phyloP scores from a whole-genome alignment of 2,888 invertebrate genomes.

The Xestia rhomboidea region DNA sequence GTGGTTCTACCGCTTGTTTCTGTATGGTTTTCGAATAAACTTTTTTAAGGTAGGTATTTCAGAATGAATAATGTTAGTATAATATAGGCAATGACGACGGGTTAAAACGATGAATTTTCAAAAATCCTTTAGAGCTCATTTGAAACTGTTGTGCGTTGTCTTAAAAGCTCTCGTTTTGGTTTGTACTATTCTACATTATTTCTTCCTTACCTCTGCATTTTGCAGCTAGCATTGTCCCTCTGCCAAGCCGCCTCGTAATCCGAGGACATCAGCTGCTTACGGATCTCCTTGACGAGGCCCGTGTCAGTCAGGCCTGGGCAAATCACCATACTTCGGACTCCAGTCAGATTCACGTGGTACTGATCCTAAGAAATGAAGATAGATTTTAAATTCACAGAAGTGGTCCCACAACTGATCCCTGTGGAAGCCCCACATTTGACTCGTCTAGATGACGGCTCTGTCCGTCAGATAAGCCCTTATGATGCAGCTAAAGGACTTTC shows the following conservation, averaged over 20 bases:
- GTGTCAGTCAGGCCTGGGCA: constrained; percentile 93
- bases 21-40: not conserved
- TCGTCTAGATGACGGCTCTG: not conserved
- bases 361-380: constrained; percentile 89
- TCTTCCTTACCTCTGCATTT: constrained; percentile 91
- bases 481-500: not conserved
- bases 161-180: not conserved
- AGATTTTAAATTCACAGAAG: not conserved
- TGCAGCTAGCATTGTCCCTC: constrained; percentile 91
- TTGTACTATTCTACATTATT: not conserved
- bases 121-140: not conserved
- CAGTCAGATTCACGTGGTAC: constrained; percentile 93
- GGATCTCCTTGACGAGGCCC: constrained; percentile 92
- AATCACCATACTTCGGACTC: constrained; percentile 93
- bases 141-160: not conserved
- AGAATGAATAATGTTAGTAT: not conserved
- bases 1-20: not conserved
- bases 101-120: not conserved
- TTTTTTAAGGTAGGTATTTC: not conserved
- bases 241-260: constrained; percentile 94
- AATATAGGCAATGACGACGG: not conserved
- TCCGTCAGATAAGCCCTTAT: not conserved
- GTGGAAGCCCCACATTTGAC: not conserved
- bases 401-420: constrained; percentile 6
- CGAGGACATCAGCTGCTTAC: constrained; percentile 93